Evolutionary conservation across 37 sponge, comb jelly and placozoan genomes (phyloP).

Genomic region (Hexactinellida sp.): DNA sequence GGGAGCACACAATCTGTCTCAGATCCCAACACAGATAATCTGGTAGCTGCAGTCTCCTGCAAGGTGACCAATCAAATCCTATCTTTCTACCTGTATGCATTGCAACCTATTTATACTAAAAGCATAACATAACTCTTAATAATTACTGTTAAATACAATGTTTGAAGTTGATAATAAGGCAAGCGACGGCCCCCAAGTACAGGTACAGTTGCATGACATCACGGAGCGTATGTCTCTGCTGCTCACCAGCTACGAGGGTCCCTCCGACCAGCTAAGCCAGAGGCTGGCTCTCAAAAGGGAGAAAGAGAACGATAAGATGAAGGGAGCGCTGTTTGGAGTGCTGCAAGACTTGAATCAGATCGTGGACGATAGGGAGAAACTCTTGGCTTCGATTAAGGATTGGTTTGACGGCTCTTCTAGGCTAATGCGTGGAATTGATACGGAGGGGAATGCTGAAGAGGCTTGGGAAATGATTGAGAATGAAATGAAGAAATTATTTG

Average conservation of each 20-base stretch:
- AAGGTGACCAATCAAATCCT: slow-evolving; percentile 30
- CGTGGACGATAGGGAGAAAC: background rate
- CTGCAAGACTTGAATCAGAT: background rate
- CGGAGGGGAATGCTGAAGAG: background rate
- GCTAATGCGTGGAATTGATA: background rate
- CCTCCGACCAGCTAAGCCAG: background rate
- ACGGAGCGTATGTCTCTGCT: slow-evolving; percentile 10
- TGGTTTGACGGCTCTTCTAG: slow-evolving; percentile 8
- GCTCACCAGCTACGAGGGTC: background rate
- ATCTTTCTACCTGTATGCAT: no score
- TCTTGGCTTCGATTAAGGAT: background rate
- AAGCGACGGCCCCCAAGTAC: background rate
- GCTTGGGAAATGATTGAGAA: background rate
- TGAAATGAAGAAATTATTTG: background rate
- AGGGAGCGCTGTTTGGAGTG: background rate
- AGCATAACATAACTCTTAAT: no score
- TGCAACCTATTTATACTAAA: no score
- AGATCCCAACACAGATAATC: slow-evolving; percentile 67
- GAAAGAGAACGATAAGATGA: background rate
- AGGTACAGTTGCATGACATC: background rate
- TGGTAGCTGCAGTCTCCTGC: slow-evolving; percentile 75
- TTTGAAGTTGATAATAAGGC: background rate
- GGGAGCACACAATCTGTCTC: slow-evolving; percentile 25
- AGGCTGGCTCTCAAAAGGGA: background rate
- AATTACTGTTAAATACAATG: background rate